Evolutionary conservation across 2,797 vertebrate species (phyloP).

Genomic region (Gorsachius magnificus): DNA sequence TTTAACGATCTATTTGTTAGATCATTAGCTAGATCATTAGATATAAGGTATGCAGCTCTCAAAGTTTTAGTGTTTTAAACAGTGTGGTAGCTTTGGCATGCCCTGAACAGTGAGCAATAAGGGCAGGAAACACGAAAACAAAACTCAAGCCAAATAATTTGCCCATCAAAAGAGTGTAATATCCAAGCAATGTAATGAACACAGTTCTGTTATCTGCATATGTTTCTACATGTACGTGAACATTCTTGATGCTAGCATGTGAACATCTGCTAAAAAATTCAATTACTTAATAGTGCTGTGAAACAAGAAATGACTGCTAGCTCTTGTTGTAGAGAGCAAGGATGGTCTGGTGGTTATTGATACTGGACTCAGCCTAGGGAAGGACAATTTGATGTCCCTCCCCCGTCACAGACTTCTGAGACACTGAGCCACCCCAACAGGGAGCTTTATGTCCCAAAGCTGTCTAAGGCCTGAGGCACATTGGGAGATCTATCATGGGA

Average conservation of each 20-base stretch:
- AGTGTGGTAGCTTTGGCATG: background rate
- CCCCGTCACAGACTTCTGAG: background rate
- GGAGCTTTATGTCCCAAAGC: background rate
- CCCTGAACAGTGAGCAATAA: background rate
- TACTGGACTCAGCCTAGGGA: background rate
- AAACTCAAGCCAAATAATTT: background rate
- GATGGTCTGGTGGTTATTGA: background rate
- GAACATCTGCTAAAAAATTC: background rate
- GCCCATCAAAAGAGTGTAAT: background rate
- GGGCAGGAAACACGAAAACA: background rate
- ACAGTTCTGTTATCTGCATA: background rate
- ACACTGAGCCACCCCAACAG: background rate
- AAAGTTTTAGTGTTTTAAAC: background rate
- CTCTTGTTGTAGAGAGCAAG: background rate
- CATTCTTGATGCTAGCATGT: background rate
- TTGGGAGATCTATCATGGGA: background rate
- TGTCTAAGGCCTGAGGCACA: background rate
- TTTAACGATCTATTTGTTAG: slow-evolving; percentile 1
- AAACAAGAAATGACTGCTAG: background rate
- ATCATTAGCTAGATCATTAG: background rate
- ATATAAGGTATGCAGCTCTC: background rate
- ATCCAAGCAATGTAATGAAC: background rate
- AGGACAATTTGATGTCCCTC: background rate
- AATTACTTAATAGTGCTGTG: background rate
- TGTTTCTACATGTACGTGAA: background rate